A percentile compares a stretch with the other conserved stretches of the same genome.
Conservation (phyloP, 1,140 invertebrate genomes). For the Metaphire vulgaris region DNA sequence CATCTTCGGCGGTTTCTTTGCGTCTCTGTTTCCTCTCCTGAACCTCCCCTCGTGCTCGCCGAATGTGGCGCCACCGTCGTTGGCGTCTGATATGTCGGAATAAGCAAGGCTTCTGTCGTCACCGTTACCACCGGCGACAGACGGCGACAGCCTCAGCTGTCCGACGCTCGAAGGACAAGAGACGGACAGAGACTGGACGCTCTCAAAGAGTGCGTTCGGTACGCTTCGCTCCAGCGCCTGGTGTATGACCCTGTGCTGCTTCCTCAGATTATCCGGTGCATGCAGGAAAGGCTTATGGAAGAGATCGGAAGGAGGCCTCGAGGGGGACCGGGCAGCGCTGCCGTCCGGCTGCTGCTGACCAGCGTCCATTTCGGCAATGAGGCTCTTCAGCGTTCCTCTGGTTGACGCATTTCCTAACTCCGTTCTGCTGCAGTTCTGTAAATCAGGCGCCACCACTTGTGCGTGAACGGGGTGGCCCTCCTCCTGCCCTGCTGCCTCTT, state of each 20-base stretch:
- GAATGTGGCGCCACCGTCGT: conserved; percentile 69
- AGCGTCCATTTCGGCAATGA: too few relatives aligned
- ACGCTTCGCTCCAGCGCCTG: background rate
- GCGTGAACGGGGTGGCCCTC: too few relatives aligned
- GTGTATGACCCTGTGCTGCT: background rate
- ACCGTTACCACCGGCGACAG: background rate
- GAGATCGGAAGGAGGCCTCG: background rate
- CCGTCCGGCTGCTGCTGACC: too few relatives aligned
- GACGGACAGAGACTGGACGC: background rate
- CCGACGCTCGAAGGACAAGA: background rate
- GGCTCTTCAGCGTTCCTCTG: too few relatives aligned
- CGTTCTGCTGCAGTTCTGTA: too few relatives aligned
- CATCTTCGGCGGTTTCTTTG: background rate
- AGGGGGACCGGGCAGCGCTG: too few relatives aligned
- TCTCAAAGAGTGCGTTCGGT: background rate
- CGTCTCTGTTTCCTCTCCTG: background rate
- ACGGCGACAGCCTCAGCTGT: background rate
- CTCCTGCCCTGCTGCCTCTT: too few relatives aligned
- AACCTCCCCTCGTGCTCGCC: background rate
- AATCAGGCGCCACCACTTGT: too few relatives aligned
- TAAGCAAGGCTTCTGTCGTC: conserved; percentile 65
- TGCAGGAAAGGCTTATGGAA: background rate
- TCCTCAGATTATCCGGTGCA: background rate
- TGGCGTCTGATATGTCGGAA: conserved; percentile 86
- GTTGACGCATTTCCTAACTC: too few relatives aligned